These are phyloP conservation scores for Dinoponera quadriceps DNA, from an alignment of 1,140 invertebrate genomes.

Conservation along the genomic window DNA sequence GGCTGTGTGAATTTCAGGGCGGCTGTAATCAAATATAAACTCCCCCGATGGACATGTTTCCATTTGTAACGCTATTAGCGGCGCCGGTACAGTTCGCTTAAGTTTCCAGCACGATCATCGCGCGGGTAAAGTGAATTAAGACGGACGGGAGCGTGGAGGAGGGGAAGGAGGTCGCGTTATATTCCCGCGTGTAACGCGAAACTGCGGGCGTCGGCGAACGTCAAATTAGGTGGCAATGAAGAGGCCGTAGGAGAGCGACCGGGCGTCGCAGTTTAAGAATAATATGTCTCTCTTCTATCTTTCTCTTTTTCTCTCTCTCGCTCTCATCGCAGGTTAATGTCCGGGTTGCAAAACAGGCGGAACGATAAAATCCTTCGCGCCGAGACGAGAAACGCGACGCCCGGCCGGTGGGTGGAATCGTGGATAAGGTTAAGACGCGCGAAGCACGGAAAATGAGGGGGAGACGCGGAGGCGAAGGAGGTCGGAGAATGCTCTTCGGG, in stretches of 20 bases:
- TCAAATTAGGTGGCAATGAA: slow-evolving; percentile 70
- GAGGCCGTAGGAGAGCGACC: not conserved
- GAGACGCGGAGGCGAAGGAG: slow-evolving; percentile 20
- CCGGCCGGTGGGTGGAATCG: slow-evolving; percentile 13
- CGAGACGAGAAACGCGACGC: slow-evolving; percentile 61
- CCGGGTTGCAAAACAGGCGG: slow-evolving; percentile 70
- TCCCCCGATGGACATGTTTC: slow-evolving; percentile 39
- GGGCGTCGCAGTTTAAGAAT: slow-evolving; percentile 69
- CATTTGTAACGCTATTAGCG: slow-evolving; percentile 52
- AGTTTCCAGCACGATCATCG: slow-evolving; percentile 47
- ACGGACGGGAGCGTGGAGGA: not conserved
- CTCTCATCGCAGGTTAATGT: slow-evolving; percentile 69
- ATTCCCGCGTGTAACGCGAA: slow-evolving; percentile 37
- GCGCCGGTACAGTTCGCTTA: slow-evolving; percentile 45
- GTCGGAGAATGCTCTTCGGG: slow-evolving; percentile 62
- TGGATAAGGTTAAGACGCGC: slow-evolving; percentile 61
- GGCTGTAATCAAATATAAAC: slow-evolving; percentile 38
- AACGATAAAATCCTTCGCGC: slow-evolving; percentile 69
- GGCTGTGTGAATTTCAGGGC: slow-evolving; percentile 27
- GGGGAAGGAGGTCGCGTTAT: not conserved
- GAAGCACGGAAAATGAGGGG: slow-evolving; percentile 71
- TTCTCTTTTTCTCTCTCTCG: not conserved
- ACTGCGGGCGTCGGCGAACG: slow-evolving; percentile 50
- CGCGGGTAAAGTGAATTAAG: slow-evolving; percentile 51
- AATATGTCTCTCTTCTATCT: slow-evolving; percentile 54